Base-by-base conservation (phyloP, 2,888 invertebrate genomes). In the Thecophora atra region DNA sequence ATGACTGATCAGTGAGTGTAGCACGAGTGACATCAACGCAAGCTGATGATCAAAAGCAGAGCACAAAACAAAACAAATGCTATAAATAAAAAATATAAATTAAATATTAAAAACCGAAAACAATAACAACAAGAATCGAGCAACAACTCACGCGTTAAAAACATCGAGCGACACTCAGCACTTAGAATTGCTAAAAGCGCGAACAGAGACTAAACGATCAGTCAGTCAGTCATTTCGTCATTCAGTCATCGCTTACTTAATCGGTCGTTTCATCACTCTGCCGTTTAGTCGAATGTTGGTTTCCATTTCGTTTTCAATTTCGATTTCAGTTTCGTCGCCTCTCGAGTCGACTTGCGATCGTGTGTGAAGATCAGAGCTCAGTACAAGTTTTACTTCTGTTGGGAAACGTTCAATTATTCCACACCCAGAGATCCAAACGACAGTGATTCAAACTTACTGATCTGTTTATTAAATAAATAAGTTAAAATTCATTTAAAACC, bases 371-470 rank as follows among this genome's bases (percentile, higher is more conserved):
- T 73, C 77, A 56, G 71, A 70, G 62, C 70, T 47, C 82, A 81
- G 82, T 81, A 79, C 78, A 75, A 77, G 76, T 79, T 80, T 76
- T 74, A 77, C 79, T 74, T 75, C 79, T 74, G 78, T 72, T 75
- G 78, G 78, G 81, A 79, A 60, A 77, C 77, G 78, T 76, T 74
- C 60, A 58, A 65, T 37, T 6, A 37, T 37, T 11, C n/a, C n/a
- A n/a, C n/a, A n/a, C n/a, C n/a, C n/a, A n/a, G n/a, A n/a, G n/a
- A n/a, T n/a, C n/a, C n/a, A n/a, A 37, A 37, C 37, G 6, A 37
- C 6, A 37, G 37, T 2, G 37, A 37, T 37, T n/a, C 37, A 8
- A 37, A 37, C 37, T 37, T 37, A 37, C 7, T 37, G 37, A 37
- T 37, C 37, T 1, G 11, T 69, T 67, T 8, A 71, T 47, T 56